phyloP scores from a whole-genome alignment of 2,888 invertebrate genomes.

The Pandemis cinnamomeana region DNA sequence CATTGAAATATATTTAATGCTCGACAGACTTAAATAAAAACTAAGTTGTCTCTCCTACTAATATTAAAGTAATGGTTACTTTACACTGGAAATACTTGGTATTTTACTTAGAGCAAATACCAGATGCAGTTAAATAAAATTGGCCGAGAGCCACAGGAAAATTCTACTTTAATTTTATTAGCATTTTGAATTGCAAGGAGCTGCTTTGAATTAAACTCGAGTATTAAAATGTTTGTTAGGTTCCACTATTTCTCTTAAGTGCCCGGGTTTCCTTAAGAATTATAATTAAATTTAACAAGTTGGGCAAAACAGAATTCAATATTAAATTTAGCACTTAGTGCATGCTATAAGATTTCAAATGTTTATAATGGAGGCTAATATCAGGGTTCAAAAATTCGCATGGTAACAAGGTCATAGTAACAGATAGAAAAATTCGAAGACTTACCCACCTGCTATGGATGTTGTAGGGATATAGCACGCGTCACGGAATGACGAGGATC shows the following conservation, averaged over 20 bases:
- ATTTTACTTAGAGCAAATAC: slow-evolving; percentile 34
- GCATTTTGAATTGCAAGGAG: slow-evolving; percentile 22
- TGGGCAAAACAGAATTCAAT: no score
- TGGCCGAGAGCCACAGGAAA: slow-evolving; percentile 19
- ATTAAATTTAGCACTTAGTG: no score
- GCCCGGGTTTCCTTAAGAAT: not conserved
- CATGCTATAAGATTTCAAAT: no score
- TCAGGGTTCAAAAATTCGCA: no score
- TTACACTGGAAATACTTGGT: slow-evolving; percentile 32
- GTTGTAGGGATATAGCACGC: no score
- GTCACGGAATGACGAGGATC: no score
- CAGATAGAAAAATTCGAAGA: no score
- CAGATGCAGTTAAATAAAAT: slow-evolving; percentile 30
- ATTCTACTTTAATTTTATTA: slow-evolving; percentile 31
- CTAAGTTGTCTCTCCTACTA: not conserved
- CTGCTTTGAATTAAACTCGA: slow-evolving; percentile 20
- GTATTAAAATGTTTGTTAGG: slow-evolving; percentile 5
- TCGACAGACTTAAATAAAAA: not conserved
- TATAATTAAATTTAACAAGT: not conserved
- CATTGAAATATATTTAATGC: no score
- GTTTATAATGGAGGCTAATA: no score
- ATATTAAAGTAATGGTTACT: slow-evolving; percentile 14
- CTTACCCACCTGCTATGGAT: no score
- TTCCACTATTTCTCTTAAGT: not conserved
- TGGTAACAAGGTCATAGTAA: no score